A percentile compares a stretch with the other conserved stretches of the same genome.
Evolutionary conservation across 2,888 invertebrate species (phyloP).

Genomic region (Ptilodon capucinus): DNA sequence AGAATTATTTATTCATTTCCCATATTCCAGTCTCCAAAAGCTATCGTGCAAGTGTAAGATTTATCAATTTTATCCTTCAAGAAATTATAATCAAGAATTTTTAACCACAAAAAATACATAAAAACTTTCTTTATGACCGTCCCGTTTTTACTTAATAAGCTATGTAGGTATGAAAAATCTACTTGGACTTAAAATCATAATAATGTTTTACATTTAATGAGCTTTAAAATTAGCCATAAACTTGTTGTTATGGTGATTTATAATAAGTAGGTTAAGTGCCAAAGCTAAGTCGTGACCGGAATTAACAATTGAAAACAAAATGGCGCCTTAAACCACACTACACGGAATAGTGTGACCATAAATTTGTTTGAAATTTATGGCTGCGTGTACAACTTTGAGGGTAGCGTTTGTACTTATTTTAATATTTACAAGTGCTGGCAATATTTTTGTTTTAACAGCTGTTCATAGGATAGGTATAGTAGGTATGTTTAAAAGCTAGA

Average conservation of each 20-base stretch:
- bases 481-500: no score
- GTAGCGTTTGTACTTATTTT: not conserved
- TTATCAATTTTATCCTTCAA: no score
- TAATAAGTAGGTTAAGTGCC: conserved; percentile 4
- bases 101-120: no score
- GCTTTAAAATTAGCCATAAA: conserved; percentile 10
- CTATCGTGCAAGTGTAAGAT: no score
- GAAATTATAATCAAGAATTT: no score
- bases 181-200: not conserved
- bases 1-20: no score
- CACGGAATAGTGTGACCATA: conserved; percentile 7
- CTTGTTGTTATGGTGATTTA: conserved; percentile 14
- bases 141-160: no score
- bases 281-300: conserved; percentile 2
- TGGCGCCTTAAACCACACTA: conserved; percentile 16
- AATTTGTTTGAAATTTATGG: not conserved
- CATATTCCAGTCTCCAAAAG: no score
- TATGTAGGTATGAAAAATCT: no score
- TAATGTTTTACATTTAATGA: conserved; percentile 6
- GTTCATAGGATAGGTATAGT: no score
- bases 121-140: no score
- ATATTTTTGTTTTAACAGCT: no score
- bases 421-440: not conserved
- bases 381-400: not conserved
- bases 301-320: conserved; percentile 12